Evolutionary conservation across 2,797 vertebrate genomes (phyloP), one percentile per base, ranked within the genome.

Genomic region (Lagodon rhomboides): DNA sequence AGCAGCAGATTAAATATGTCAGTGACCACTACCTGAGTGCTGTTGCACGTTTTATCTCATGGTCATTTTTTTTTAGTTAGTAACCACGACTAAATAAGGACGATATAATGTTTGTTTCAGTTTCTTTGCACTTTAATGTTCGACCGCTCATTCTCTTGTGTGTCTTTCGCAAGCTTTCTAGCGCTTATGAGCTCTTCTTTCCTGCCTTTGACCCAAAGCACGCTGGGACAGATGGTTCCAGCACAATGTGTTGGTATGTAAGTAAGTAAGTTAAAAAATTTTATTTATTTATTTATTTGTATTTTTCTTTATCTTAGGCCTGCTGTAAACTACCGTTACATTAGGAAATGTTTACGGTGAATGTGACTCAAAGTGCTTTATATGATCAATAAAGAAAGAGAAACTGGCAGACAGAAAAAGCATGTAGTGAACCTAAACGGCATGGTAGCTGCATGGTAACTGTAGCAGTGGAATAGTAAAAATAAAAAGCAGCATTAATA

Each of bases 181-280:
- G 13, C 5, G 1, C 38, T 11, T 25, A 1, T 16, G 16, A 17
- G 18, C 43, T 30, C 12, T 54, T n/a, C 34, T 25, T 20, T 20
- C 10, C 6, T 41, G 58, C 46, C 17, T 38, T 68, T 44, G 11
- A n/a, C 53, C 2, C 30, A 61, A 6, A 62, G 55, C 56, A 63
- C 41, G 55, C 46, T 27, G 58, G 54, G 34, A 82, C 15, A 75
- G 18, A 4, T 46, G 13, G 60, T 53, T 79, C 7, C 3, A 47
- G 9, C 1, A n/a, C 10, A 22, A 16, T 38, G 34, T 38, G 8
- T 38, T 38, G 1, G 34, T 9, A 38, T 38, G 34, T 2, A 38
- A 38, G 34, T 38, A 9, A 10, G 34, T 38, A 9, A 38, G 34
- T 38, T 38, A 38, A n/a, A n/a, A n/a, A n/a, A n/a, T n/a, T n/a